Evolutionary conservation across 2,888 invertebrate species (phyloP), one percentile per base, ranked within the genome.

Genomic region (Abrostola tripartita): DNA sequence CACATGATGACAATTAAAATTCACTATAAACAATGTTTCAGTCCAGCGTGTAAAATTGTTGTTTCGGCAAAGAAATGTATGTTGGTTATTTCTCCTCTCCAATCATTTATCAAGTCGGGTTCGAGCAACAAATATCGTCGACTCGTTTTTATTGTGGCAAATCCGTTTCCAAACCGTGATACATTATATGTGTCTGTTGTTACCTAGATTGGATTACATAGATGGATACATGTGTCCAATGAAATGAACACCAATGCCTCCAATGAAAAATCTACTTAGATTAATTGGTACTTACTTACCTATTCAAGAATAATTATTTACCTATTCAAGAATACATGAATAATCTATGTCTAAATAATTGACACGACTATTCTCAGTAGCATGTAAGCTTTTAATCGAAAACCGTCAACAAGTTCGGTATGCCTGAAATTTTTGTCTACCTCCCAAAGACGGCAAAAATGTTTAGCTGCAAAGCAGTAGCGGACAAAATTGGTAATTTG

Each of bases 41-140:
- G 64, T 52, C 74, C 53, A 78, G 65, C 61, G 52, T 67, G 41
- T 68, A 42, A 74, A 76, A 66, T 75, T 66, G 69, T 66, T 72
- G 64, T 78, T 76, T 65, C 78, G 75, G 60, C 47, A 72, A 81
- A 78, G 72, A 81, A 85, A 84, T 76, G 81, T 78, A 81, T 81
- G 79, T 81, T 81, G 82, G 85, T 88, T 89, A 86, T 86, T 88
- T 86, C 81, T 79, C 76, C 71, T 76, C 73, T 63, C 75, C 78
- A 79, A 84, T 85, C 87, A 89, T 90, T 89, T 89, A 88, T 90
- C 89, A 88, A 84, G 86, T 65, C 77, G 74, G 85, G 83, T 85
- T 86, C 85, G 81, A 82, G 84, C 81, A 87, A 88, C 85, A 88
- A 88, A 88, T 88, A 86, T 82, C 81, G 86, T 69, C 86, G 84